Evolutionary conservation across 1,140 invertebrate species (phyloP), one percentile per base, ranked within the genome.

Genomic region (Phortica variegata): DNA sequence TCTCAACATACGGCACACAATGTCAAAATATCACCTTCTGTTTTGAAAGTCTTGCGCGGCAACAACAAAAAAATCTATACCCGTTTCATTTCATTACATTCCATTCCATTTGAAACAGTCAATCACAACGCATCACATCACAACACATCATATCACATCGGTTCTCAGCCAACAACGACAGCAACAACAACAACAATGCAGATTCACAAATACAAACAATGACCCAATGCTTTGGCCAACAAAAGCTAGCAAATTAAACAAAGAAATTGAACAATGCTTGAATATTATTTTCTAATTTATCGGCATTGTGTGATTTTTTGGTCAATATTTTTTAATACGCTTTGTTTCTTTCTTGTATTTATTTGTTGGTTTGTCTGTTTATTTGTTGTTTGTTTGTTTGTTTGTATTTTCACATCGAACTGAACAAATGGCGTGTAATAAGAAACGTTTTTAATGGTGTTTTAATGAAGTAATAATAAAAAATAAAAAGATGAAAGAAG

Each of bases 211-310:
- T n/a, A n/a, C n/a, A n/a, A n/a, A n/a, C n/a, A n/a, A n/a, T n/a
- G n/a, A n/a, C n/a, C n/a, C n/a, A n/a, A n/a, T n/a, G n/a, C n/a
- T n/a, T n/a, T n/a, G n/a, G n/a, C n/a, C 51, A 68, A 68, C 60
- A 69, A 68, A 68, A 68, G 65, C 65, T 65, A 60, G 65, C 65
- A 68, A 68, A 69, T 68, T 65, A 68, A 68, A 68, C 65, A 68
- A 68, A 68, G 65, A 61, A 49, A 52, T 21, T 49, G 65, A 56
- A 68, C 65, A 68, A 68, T 68, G 65, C 60, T 52, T 54, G 65
- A 65, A 63, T 61, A 68, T 68, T 65, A 68, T 68, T 68, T 69
- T 68, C 65, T 68, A 68, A 68, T 68, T 68, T 68, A 68, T 68
- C 61, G 60, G 58, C 65, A 69, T 69, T 68, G 63, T 68, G 42